Base-by-base conservation (phyloP, 2,888 invertebrate species). In the Dryobota labecula region DNA sequence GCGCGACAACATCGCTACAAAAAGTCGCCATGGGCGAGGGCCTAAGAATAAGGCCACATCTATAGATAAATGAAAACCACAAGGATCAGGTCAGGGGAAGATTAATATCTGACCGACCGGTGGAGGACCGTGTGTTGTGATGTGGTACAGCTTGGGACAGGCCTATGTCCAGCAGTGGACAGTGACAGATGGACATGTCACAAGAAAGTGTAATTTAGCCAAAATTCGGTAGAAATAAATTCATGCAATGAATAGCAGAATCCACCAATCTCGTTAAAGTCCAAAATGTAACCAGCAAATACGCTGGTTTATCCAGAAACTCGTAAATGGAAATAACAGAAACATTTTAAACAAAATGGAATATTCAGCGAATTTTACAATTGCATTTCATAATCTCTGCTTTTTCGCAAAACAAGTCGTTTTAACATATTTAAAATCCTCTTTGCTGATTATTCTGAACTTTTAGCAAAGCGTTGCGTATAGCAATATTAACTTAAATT, bases 251-350 rank as follows among this genome's bases (percentile, higher is more conserved):
- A 56, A 33, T 20, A 20, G 20, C 18, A 20, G 30, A 54, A 33
- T 13, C 3, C 7, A 56, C 20, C 20, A 15, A 45, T 11, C 18
- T 24, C n/a, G n/a, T 41, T 11, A 36, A 18, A 65, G 13, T 57
- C 58, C 7, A n/a, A 57, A 15, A 43, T 41, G 8, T 15, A 24
- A 43, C 47, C 30, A 75, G n/a, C 13, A 62, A 53, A 15, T 20
- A 66, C 2, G 11, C 4, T 33, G n/a, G 33, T n/a, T 45, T 20
- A 56, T 24, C 36, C 27, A 51, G 36, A 13, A 62, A 41, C 38
- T 62, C 70, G 62, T 78, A 82, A 84, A 84, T 86, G 82, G 76
- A 87, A 87, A 84, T 83, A 87, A 87, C 86, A 85, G 82, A 86
- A 84, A 82, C 79, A 86, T 83, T 80, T 78, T 56, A 56, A 80